These are phyloP conservation scores for Dolichallabes microphthalmus DNA, from an alignment of 2,113 vertebrate genomes.

Conservation along the genomic window DNA sequence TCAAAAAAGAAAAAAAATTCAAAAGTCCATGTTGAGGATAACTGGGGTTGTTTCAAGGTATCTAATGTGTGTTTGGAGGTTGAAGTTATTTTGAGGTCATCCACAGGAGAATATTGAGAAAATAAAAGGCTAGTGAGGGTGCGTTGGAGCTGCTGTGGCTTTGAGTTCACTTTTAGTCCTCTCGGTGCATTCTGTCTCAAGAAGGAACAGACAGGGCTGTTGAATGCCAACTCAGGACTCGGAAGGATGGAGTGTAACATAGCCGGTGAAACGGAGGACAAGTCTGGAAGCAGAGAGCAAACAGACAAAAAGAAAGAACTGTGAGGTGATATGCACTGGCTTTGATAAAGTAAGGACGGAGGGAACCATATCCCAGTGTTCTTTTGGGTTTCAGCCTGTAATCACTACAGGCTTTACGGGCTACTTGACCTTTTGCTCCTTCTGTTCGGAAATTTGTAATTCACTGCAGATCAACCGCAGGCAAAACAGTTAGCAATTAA, in stretches of 20 bases:
- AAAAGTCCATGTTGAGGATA: slow-evolving; percentile 22
- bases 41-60: background rate
- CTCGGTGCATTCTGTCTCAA: background rate
- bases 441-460: slow-evolving; percentile 16
- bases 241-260: background rate
- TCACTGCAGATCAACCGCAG: slow-evolving; percentile 18
- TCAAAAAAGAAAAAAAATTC: slow-evolving; percentile 17
- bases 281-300: slow-evolving; percentile 5
- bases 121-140: background rate
- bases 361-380: slow-evolving; percentile 25
- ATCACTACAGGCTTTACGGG: slow-evolving; percentile 41
- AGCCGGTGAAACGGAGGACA: slow-evolving; percentile 28
- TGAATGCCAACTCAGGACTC: slow-evolving; percentile 8
- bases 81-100: slow-evolving; percentile 16
- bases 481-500: slow-evolving; percentile 27
- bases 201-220: slow-evolving; percentile 13
- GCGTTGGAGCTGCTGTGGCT: background rate
- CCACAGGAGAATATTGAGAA: background rate
- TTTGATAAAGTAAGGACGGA: slow-evolving; percentile 51
- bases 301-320: slow-evolving; percentile 22
- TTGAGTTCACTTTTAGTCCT: background rate
- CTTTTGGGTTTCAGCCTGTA: slow-evolving; percentile 39
- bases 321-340: slow-evolving; percentile 54
- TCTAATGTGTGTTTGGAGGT: background rate
- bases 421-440: slow-evolving; percentile 19